Conservation (phyloP, 2,113 vertebrate species). For the Salvelinus sp. region DNA sequence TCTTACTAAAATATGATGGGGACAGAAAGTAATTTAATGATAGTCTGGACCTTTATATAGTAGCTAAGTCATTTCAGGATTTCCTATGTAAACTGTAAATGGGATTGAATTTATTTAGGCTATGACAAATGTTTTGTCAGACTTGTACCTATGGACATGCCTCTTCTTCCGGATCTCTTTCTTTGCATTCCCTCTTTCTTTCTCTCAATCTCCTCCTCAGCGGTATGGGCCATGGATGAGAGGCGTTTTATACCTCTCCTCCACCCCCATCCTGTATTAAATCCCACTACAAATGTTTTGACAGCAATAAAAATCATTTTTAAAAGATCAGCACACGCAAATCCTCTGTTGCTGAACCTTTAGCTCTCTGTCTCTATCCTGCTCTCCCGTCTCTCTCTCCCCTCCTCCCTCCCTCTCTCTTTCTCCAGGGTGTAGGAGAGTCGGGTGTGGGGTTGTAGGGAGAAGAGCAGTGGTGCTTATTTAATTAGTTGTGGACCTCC, state of each 20-base stretch:
- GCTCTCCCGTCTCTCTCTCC: neutral
- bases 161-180: no score
- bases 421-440: constrained; percentile 39
- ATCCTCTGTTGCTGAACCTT: neutral
- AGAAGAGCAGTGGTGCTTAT: constrained; percentile 60
- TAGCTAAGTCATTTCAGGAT: no score
- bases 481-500: constrained; percentile 70
- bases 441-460: constrained; percentile 34
- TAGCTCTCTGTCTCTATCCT: neutral
- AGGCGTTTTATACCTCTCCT: neutral
- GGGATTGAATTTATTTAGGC: no score
- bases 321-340: constrained; percentile 23
- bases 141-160: no score
- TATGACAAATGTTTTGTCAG: no score
- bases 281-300: constrained; percentile 41
- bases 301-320: constrained; percentile 34
- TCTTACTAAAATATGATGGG: no score
- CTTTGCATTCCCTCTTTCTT: neutral
- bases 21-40: no score
- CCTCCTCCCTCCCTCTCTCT: neutral
- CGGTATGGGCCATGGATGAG: neutral
- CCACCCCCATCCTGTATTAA: constrained; percentile 23
- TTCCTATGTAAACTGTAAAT: no score
- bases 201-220: neutral
- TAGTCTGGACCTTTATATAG: no score